Base-by-base conservation (phyloP, 2,888 invertebrate species). In the Eubasilissa splendida region DNA sequence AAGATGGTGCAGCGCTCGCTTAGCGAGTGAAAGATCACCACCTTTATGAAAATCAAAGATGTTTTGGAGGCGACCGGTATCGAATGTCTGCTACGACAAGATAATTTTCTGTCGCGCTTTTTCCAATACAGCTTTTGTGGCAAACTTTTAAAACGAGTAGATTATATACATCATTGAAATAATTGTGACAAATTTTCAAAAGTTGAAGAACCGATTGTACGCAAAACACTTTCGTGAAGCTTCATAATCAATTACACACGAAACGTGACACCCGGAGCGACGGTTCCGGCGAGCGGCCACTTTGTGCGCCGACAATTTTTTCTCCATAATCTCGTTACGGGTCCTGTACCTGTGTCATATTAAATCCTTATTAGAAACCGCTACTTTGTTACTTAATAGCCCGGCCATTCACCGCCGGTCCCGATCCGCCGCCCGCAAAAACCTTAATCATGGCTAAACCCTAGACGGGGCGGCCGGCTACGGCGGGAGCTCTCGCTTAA, bases 341-440 rank as follows among this genome's bases (percentile, higher is more conserved):
- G 59, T 75, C 63, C 81, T 66, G 74, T 54, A 70, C 79, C 82
- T 65, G 82, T 82, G 82, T 82, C 82, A 82, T 82, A 82, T 82
- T 82, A 82, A 82, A 82, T 82, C 77, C 80, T 82, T 82, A 82
- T 82, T 82, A 82, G 82, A 82, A 76, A 79, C 76, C 76, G 71
- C 77, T 59, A 80, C 77, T 77, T 77, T 77, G 77, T 77, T 68
- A 59, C 82, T 73, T 65, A 81, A 74, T 65, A 70, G 79, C 65
- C 74, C 56, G 33, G 56, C 68, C 73, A 33, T 54, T 54, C 42
- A 7, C 42, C 42, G 42, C 42, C 22, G 70, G 76, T 59, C 75
- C 63, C 56, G 56, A 53, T 71, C 79, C 63, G 65, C 42, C 65
- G 70, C 58, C 22, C 71, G 76, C 65, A 80, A 76, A 76, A 76